Percentiles rank a stretch among this genome's conserved stretches.
Evolutionary conservation across 2,888 invertebrate genomes (phyloP).

Genomic region (Hoplodrina ambigua): DNA sequence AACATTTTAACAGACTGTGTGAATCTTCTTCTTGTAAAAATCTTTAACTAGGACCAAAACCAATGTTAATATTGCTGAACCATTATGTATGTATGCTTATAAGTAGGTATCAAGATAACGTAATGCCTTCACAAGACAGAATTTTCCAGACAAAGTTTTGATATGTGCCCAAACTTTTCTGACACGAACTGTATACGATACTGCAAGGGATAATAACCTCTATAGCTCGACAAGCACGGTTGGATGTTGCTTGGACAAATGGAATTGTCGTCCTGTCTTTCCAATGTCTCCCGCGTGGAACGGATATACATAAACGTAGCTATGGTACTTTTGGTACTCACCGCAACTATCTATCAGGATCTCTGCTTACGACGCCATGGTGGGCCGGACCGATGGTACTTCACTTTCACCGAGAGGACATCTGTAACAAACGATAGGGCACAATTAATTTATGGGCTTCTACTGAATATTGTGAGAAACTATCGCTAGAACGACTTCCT

Average conservation of each 20-base stretch:
- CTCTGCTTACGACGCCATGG: conserved; percentile 77
- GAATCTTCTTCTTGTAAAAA: conserved; percentile 6
- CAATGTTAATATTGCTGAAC: conserved; percentile 28
- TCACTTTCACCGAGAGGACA: conserved; percentile 79
- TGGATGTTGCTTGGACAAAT: conserved; percentile 16
- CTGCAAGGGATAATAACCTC: conserved; percentile 6
- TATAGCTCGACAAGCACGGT: background rate
- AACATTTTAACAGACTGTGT: background rate
- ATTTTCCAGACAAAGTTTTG: conserved; percentile 52
- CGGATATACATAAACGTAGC: conserved; percentile 26
- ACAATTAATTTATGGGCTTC: conserved; percentile 34
- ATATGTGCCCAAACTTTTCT: conserved; percentile 49
- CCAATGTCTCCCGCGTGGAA: conserved; percentile 45
- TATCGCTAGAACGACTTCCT: background rate
- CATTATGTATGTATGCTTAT: conserved; percentile 15
- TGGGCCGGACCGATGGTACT: conserved; percentile 62
- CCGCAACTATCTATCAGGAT: conserved; percentile 70
- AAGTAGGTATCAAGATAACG: conserved; percentile 22
- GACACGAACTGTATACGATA: conserved; percentile 6
- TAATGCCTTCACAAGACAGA: conserved; percentile 42
- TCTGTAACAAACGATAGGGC: conserved; percentile 74
- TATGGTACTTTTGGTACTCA: conserved; percentile 56
- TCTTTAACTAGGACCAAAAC: conserved; percentile 14
- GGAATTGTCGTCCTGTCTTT: conserved; percentile 35
- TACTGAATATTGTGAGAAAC: background rate